Percentiles rank a stretch among this genome's conserved stretches.
phyloP scores from a whole-genome alignment of 2,888 invertebrate genomes.

The Clanis bilineata region DNA sequence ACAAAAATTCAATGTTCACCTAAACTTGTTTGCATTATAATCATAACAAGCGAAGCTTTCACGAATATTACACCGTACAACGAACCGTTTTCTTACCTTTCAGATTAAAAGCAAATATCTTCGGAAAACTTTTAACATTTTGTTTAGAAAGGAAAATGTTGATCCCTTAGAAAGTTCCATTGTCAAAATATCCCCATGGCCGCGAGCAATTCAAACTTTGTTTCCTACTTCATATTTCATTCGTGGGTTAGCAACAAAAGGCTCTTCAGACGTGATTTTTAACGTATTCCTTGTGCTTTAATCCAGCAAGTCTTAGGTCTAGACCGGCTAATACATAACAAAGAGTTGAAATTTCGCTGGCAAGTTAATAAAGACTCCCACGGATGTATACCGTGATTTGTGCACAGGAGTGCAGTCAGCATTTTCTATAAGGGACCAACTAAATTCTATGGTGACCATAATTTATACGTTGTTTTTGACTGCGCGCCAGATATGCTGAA shows the following conservation, averaged over 20 bases:
- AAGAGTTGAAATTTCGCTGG: conserved; percentile 24
- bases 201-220: conserved; percentile 17
- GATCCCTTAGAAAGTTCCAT: not conserved
- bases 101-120: not conserved
- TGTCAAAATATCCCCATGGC: conserved; percentile 1
- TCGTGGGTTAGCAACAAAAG: conserved; percentile 24
- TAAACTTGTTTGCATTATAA: not conserved
- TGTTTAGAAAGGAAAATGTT: not conserved
- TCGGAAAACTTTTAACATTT: not conserved
- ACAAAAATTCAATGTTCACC: too few relatives aligned
- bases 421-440: conserved; percentile 3
- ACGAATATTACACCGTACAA: not conserved
- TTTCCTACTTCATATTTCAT: conserved; percentile 24
- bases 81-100: not conserved
- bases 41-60: not conserved
- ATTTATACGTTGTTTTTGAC: not conserved
- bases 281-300: conserved; percentile 29
- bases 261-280: conserved; percentile 21
- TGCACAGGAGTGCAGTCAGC: conserved; percentile 4
- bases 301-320: conserved; percentile 30
- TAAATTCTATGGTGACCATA: not conserved
- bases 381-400: conserved; percentile 20
- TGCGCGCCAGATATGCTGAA: not conserved
- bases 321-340: conserved; percentile 32
- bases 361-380: conserved; percentile 30